Evolutionary conservation across 2,797 vertebrate species (phyloP).

Genomic region (Pelodytes ibericus): DNA sequence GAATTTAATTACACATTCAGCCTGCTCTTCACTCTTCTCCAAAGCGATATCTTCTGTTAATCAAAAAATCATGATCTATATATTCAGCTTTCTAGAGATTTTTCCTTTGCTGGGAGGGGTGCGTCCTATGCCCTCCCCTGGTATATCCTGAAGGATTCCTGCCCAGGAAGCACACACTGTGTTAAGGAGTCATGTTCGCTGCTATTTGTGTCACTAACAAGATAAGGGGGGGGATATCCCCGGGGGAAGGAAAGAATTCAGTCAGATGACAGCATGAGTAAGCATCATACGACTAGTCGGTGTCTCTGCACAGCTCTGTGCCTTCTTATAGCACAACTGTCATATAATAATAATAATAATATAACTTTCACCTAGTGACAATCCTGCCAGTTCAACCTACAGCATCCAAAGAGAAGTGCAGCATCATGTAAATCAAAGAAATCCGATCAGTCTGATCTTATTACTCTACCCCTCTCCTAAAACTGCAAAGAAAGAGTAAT

Average conservation of each 20-base stretch:
- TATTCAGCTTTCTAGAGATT: constrained; percentile 59
- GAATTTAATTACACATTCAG: constrained; percentile 74
- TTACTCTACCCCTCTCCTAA: too few species aligned
- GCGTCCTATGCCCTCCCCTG: constrained; percentile 61
- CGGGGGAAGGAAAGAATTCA: constrained; percentile 65
- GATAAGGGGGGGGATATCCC: constrained; percentile 56
- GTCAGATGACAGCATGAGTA: constrained; percentile 61
- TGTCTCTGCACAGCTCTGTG: too few species aligned
- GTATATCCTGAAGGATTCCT: constrained; percentile 47
- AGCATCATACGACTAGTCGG: constrained; percentile 14
- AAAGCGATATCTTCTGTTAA: too few species aligned
- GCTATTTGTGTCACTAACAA: constrained; percentile 63
- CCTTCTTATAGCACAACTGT: neutral
- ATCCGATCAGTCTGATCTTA: too few species aligned
- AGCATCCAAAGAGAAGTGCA: too few species aligned
- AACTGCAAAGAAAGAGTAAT: too few species aligned
- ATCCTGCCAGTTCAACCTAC: too few species aligned
- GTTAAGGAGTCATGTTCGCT: constrained; percentile 56
- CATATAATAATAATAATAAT: too few species aligned
- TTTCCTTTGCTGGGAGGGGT: constrained; percentile 30
- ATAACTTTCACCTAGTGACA: too few species aligned
- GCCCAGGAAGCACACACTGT: constrained; percentile 57
- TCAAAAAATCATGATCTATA: constrained; percentile 65
- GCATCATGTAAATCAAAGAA: too few species aligned
- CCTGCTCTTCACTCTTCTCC: constrained; percentile 68